Base-by-base conservation (phyloP, 2,113 vertebrate species). In the Aptenodytes patagonicus region DNA sequence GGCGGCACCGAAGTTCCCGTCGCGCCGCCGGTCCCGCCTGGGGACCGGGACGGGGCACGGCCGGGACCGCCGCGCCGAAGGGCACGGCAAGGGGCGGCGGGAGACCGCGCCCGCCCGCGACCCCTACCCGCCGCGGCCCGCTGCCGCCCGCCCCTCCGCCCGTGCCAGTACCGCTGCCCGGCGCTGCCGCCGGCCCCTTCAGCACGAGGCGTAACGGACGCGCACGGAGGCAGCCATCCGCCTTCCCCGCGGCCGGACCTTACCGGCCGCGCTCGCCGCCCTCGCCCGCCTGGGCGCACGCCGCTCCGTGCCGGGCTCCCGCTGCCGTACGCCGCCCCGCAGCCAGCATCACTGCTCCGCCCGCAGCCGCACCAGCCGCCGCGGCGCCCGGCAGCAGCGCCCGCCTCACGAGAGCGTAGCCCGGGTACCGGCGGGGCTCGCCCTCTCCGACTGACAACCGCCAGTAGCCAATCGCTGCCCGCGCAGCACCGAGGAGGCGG, bases 321-420 rank as follows among this genome's bases (percentile, higher is more conserved):
- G 90, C 94, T 82, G 94, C 94, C 87, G 87, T 46, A 90, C 91
- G 38, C 91, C 80, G 84, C 92, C 95, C 92, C 44, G 58, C 44
- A 61, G 90, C 95, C 96, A 94, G 97, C 97, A 98, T 98, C 97
- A 93, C 97, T 95, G 95, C 97, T 80, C 93, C 82, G 40, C 90
- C 94, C 49, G 82, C 96, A 78, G 92, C 95, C 81, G 97, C 95
- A 93, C 91, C 90, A 61, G 95, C 77, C 57, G 87, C 97, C 84
- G 96, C 90, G 38, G 89, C 93, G 76, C 94, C 97, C 83, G 26
- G 60, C 91, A 79, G 65, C 83, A 93, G 89, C 97, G 86, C 52
- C 84, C 90, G 36, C 97, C 93, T 89, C 78, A 95, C 83, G n/a
- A 32, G 29, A 62, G 81, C 89, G 71, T 77, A 75, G 94, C 66